Base-by-base conservation (phyloP, 2,797 vertebrate genomes). In the Nyctibius grandis region DNA sequence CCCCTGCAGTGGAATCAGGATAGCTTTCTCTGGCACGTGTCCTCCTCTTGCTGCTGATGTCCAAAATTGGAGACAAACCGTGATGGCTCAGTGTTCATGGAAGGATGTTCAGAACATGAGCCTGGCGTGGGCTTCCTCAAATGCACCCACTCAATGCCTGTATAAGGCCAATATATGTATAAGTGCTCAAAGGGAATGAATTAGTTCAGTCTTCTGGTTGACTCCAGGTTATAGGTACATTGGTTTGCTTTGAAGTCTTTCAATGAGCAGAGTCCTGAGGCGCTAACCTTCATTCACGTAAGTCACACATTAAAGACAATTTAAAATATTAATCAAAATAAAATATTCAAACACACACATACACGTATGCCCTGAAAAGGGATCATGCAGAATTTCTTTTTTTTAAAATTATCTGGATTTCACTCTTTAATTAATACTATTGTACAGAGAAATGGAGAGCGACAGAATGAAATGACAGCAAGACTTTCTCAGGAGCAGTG, bases 131-230 rank as follows among this genome's bases (percentile, higher is more conserved):
- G 9, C 31, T 53, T 45, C 67, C 53, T 59, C 60, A n/a, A 38
- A n/a, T 1, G 45, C 25, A 51, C 33, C 15, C 0, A 0, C 48
- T 31, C 21, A n/a, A 14, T 17, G n/a, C 34, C 51, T 56, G 12
- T 11, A 2, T 9, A 20, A 85, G 28, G 34, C 21, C 21, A 42
- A 2, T 19, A 6, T 36, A n/a, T n/a, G n/a, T n/a, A n/a, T n/a
- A 73, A 76, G 44, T 50, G 16, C 36, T 89, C 33, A 22, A 42
- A 84, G 40, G 28, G 23, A 78, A 75, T 33, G 12, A 54, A 63
- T 86, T 19, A 68, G 20, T 40, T 89, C 10, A 20, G 1, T 82
- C 38, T 74, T 45, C 31, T 18, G 40, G 38, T 0, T 36, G 12
- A 57, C 61, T 44, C 19, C 42, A 82, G 26, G 5, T 78, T 73